A percentile compares a stretch with the other conserved stretches of the same genome.
Evolutionary conservation across 2,797 vertebrate species (phyloP).

Genomic region (Falco concolor): DNA sequence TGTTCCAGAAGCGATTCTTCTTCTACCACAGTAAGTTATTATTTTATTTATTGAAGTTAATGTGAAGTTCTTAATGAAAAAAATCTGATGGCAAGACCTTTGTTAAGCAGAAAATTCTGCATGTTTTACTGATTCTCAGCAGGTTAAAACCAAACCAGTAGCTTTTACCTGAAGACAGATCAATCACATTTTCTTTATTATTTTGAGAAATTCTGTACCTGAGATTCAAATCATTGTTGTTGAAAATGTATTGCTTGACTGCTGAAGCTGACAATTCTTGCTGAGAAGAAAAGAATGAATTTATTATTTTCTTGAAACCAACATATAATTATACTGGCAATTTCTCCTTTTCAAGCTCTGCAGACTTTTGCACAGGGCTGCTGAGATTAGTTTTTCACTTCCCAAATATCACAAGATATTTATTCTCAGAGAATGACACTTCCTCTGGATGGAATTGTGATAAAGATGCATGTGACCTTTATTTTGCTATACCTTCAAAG

Average conservation of each 20-base stretch:
- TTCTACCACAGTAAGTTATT: constrained; percentile 87
- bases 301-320: not conserved
- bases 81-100: not conserved
- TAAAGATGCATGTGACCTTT: constrained; percentile 10
- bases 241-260: not conserved
- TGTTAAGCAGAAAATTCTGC: not conserved
- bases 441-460: not conserved
- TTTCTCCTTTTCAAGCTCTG: not conserved
- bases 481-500: not conserved
- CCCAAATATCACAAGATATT: not conserved
- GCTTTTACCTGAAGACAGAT: not conserved
- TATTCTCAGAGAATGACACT: not conserved
- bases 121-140: not conserved
- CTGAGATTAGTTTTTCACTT: not conserved
- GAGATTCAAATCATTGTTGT: not conserved
- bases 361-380: not conserved
- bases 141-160: not conserved
- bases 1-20: constrained; percentile 81
- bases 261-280: not conserved
- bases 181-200: not conserved
- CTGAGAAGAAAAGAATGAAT: not conserved
- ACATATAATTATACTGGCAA: not conserved
- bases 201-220: not conserved
- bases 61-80: not conserved
- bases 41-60: not conserved